These are phyloP conservation scores for Sander lucioperca DNA, from an alignment of 2,113 vertebrate genomes.

Conservation along the genomic window DNA sequence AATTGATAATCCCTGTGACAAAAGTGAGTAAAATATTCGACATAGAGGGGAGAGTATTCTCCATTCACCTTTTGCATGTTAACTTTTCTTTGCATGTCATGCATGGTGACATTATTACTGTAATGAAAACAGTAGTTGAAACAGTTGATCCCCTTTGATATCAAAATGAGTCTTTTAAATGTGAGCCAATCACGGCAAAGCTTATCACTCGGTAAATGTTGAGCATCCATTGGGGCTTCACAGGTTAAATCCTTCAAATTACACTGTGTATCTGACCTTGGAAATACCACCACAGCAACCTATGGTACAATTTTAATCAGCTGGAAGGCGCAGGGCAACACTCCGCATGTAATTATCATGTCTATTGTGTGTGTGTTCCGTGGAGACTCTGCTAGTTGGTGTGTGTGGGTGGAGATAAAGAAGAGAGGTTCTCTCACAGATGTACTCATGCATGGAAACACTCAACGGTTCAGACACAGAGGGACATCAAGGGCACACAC, in stretches of 20 bases:
- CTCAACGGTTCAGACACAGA: slow-evolving; percentile 40
- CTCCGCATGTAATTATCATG: slow-evolving; percentile 70
- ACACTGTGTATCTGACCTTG: slow-evolving; percentile 60
- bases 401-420: slow-evolving; percentile 74
- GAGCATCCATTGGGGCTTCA: slow-evolving; percentile 16
- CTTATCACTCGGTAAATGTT: slow-evolving; percentile 20
- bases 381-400: slow-evolving; percentile 46
- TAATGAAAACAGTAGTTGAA: not conserved
- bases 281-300: slow-evolving; percentile 39
- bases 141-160: not conserved
- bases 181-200: slow-evolving; percentile 7
- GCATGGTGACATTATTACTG: slow-evolving; percentile 2
- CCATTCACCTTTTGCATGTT: not conserved
- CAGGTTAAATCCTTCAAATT: slow-evolving; percentile 43
- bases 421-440: slow-evolving; percentile 46
- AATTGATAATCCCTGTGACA: slow-evolving; percentile 12
- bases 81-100: not conserved
- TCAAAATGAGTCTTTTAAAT: slow-evolving; percentile 1
- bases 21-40: not conserved
- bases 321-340: slow-evolving; percentile 50
- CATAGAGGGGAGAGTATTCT: not conserved
- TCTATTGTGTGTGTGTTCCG: slow-evolving; percentile 57
- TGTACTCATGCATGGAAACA: slow-evolving; percentile 60
- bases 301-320: slow-evolving; percentile 47
- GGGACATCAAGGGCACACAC: slow-evolving; percentile 64